phyloP scores from a whole-genome alignment of 2,888 invertebrate species.

The Neelides folsomi region DNA sequence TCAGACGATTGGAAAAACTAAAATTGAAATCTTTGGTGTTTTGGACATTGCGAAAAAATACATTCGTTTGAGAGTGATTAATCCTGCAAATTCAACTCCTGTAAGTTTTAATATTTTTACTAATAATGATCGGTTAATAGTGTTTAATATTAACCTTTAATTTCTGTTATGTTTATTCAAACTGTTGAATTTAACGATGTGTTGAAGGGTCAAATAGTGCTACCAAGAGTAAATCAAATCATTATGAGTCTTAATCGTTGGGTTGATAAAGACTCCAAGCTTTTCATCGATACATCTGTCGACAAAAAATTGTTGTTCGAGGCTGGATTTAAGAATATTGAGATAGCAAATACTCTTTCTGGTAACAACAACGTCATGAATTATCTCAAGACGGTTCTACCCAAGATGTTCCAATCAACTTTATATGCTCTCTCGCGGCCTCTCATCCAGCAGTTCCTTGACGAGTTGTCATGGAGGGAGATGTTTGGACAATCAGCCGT shows the following conservation, averaged over 20 bases:
- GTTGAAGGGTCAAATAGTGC: too few relatives aligned
- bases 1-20: conserved; percentile 34
- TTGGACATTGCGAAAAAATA: conserved; percentile 59
- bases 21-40: conserved; percentile 75
- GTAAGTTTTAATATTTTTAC: not conserved
- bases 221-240: conserved; percentile 70
- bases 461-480: conserved; percentile 80
- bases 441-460: conserved; percentile 79
- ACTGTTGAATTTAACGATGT: too few relatives aligned
- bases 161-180: not conserved
- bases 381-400: conserved; percentile 68
- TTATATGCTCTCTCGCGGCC: conserved; percentile 64
- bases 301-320: conserved; percentile 55
- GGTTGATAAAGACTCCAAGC: conserved; percentile 63
- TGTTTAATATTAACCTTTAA: too few relatives aligned
- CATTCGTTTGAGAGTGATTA: conserved; percentile 65
- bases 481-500: conserved; percentile 64
- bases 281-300: conserved; percentile 69
- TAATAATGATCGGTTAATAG: too few relatives aligned
- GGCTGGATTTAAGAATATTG: conserved; percentile 64
- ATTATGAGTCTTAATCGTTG: conserved; percentile 62
- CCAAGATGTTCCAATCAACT: conserved; percentile 81
- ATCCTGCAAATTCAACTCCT: conserved; percentile 56
- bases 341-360: conserved; percentile 41
- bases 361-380: conserved; percentile 68